These are phyloP conservation scores for Gadopsis marmoratus DNA, from an alignment of 2,797 vertebrate genomes.

Conservation along the genomic window DNA sequence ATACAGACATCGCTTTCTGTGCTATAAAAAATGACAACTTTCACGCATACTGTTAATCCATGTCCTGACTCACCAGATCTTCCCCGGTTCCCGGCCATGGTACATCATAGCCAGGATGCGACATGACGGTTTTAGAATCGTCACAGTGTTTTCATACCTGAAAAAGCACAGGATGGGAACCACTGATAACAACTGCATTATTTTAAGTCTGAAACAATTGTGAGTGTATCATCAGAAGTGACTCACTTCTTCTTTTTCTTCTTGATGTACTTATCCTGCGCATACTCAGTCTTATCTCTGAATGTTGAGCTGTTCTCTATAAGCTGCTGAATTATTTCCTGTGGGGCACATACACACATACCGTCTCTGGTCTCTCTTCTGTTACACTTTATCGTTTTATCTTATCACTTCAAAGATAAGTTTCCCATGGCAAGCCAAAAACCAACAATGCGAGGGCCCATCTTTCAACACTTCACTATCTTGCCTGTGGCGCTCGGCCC, in stretches of 20 bases:
- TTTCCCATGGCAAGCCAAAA: constrained; percentile 4
- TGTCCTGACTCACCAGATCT: constrained; percentile 91
- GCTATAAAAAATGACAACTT: neutral
- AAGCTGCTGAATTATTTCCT: constrained; percentile 98
- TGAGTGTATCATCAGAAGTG: neutral
- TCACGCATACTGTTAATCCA: neutral
- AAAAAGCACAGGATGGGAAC: constrained; percentile 16
- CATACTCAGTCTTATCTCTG: constrained; percentile 96
- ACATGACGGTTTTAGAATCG: constrained; percentile 92
- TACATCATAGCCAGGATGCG: constrained; percentile 98
- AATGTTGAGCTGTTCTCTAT: constrained; percentile 98
- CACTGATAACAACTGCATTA: neutral
- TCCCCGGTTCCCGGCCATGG: constrained; percentile 95
- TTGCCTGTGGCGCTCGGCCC: neutral
- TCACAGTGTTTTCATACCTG: constrained; percentile 94
- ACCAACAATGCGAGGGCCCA: neutral
- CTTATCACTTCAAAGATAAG: constrained; percentile 3
- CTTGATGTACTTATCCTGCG: constrained; percentile 99
- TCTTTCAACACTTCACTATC: neutral
- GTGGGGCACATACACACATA: constrained; percentile 57
- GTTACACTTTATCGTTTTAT: neutral
- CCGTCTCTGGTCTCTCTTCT: neutral
- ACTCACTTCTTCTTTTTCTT: constrained; percentile 99
- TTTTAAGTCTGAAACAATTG: neutral
- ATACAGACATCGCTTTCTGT: neutral